Evolutionary conservation across 1,140 invertebrate genomes (phyloP).

Genomic region (Harpegnathos saltator): DNA sequence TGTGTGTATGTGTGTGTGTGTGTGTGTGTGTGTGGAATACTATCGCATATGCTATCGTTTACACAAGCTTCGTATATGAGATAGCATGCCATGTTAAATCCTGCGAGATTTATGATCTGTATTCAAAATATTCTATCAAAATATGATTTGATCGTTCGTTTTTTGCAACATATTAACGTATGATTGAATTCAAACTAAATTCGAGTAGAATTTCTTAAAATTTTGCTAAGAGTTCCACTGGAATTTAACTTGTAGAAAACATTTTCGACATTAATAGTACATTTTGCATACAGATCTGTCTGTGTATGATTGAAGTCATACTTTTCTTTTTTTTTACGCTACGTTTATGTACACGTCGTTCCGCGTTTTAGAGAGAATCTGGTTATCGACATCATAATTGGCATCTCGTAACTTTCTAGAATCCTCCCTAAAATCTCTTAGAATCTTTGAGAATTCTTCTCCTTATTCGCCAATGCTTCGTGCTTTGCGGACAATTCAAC

Average conservation of each 20-base stretch:
- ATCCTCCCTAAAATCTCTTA: too few species aligned
- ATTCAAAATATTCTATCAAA: conserved; percentile 22
- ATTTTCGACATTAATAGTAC: conserved; percentile 18
- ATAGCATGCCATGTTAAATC: conserved; percentile 37
- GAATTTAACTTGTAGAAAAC: neutral
- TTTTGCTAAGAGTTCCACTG: too few species aligned
- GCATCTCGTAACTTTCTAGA: conserved; percentile 51
- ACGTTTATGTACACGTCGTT: conserved; percentile 63
- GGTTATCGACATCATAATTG: conserved; percentile 44
- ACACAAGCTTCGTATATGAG: conserved; percentile 56
- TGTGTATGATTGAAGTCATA: conserved; percentile 63
- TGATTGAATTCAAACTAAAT: neutral
- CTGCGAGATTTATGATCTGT: conserved; percentile 32
- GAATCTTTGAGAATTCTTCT: conserved; percentile 26
- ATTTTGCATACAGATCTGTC: conserved; percentile 34
- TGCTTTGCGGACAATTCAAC: conserved; percentile 11
- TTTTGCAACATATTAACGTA: conserved; percentile 4
- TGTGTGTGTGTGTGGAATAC: conserved; percentile 5
- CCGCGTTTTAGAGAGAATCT: conserved; percentile 46
- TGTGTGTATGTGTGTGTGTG: too few species aligned
- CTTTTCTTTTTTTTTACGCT: conserved; percentile 19
- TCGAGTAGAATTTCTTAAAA: too few species aligned
- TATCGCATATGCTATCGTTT: conserved; percentile 34
- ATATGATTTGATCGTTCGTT: neutral
- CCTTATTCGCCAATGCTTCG: conserved; percentile 28